Evolutionary conservation across 2,888 invertebrate species (phyloP), one percentile per base, ranked within the genome.

Genomic region (Scaptomyza tumidula): DNA sequence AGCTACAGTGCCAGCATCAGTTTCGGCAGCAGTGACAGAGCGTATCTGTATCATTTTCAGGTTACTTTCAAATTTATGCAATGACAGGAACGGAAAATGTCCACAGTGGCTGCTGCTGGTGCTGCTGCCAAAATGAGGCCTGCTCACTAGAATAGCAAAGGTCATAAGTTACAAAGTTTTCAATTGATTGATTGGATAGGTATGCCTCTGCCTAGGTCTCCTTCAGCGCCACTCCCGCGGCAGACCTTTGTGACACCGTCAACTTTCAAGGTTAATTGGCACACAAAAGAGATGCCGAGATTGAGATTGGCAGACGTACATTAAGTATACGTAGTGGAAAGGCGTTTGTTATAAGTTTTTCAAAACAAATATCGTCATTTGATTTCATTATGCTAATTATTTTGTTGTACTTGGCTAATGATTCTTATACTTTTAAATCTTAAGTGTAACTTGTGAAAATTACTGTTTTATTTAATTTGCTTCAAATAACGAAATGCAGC

Each of bases 211-310:
- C 3, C 14, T 55, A 68, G 57, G 14, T 29, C 43, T 39, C 37
- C 19, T 50, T n/a, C 58, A 49, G 43, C 9, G 11, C 31, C 31
- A 33, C 24, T 45, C 58, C 57, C 46, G 14, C 52, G 19, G 35
- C 43, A 39, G 35, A 41, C 54, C 27, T 35, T 53, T 75, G 41
- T 41, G 72, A 59, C 71, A 68, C 56, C 45, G 46, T 44, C 37
- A 49, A 53, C 46, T 63, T 54, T 86, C 86, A 85, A 86, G 86
- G 83, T 72, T 82, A 87, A 83, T 83, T 87, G 82, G 60, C 50
- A 33, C 16, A n/a, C 16, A 2, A 16, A 19, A 33, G n/a, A 64
- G 63, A 41, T 24, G 52, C 43, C 31, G 14, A 72, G 37, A 64
- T 44, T 54, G 16, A 46, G 57, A 59, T 59, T 57, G 43, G 35